These are phyloP conservation scores for Boloria selene DNA, from an alignment of 2,888 invertebrate genomes.

Conservation along the genomic window DNA sequence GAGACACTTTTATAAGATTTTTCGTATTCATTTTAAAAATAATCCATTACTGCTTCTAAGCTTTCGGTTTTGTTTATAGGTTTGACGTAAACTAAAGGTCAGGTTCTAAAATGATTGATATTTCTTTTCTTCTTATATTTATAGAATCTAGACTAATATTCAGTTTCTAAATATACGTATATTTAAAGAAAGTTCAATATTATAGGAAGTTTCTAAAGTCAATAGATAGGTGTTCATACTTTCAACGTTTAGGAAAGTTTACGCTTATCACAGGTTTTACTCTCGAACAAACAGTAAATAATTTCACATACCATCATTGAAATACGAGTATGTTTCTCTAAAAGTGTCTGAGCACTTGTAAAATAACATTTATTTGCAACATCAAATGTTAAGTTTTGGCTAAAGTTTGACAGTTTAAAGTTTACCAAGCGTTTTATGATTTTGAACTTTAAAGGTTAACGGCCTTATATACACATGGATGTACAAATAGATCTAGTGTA, in stretches of 20 bases:
- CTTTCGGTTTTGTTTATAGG: background rate
- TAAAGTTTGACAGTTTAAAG: conserved; percentile 11
- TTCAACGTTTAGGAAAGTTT: background rate
- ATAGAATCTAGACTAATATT: no score
- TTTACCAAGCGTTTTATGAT: conserved; percentile 15
- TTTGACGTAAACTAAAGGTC: no score
- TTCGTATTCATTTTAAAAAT: no score
- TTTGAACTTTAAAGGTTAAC: conserved; percentile 20
- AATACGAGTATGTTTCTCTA: background rate
- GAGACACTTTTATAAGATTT: no score
- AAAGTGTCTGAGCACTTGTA: background rate
- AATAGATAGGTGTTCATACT: background rate
- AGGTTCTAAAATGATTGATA: no score
- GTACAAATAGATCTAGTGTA: background rate
- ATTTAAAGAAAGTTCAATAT: background rate
- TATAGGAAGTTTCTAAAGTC: background rate
- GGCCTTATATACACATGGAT: background rate
- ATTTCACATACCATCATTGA: background rate
- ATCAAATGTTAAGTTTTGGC: background rate
- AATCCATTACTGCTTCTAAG: no score
- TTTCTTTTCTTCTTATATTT: no score
- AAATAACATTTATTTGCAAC: background rate
- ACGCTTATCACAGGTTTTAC: background rate
- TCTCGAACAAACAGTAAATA: background rate
- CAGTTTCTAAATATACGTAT: background rate